A percentile compares a stretch with the other conserved stretches of the same genome.
Evolutionary conservation across 2,888 invertebrate genomes (phyloP).

Genomic region (Diplolepis rosae): DNA sequence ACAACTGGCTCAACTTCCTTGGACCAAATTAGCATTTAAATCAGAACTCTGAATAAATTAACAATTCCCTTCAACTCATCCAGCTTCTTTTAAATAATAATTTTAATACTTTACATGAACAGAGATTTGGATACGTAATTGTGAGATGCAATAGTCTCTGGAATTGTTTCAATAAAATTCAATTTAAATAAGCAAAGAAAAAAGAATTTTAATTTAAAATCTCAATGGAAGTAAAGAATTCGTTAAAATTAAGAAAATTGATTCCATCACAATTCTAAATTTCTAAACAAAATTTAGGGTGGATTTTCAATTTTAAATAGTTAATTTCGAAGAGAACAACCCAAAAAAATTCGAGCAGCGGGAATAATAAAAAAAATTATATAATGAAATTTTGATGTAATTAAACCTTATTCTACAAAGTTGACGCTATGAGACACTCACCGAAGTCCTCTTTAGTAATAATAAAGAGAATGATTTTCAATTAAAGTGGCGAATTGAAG

Average conservation of each 20-base stretch:
- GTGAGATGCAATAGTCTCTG: background rate
- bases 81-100: slow-evolving; percentile 9
- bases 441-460: background rate
- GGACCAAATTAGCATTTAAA: background rate
- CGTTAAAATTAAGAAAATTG: background rate
- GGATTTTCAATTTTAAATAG: background rate
- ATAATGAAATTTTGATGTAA: background rate
- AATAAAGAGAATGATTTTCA: background rate
- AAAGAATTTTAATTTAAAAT: background rate
- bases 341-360: background rate
- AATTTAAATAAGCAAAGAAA: background rate
- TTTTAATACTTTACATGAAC: slow-evolving; percentile 15
- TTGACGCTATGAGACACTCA: slow-evolving; percentile 5
- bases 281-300: no score
- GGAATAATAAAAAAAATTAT: slow-evolving; percentile 1
- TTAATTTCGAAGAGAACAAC: background rate
- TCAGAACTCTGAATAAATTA: slow-evolving; percentile 15
- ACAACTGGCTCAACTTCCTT: slow-evolving; percentile 22
- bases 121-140: background rate
- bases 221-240: background rate
- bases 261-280: no score
- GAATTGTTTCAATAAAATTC: background rate
- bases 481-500: background rate
- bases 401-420: slow-evolving; percentile 17
- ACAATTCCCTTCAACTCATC: slow-evolving; percentile 9